Evolutionary conservation across 2,888 invertebrate species (phyloP), one percentile per base, ranked within the genome.

Genomic region (Stenchaetothrips biformis): DNA sequence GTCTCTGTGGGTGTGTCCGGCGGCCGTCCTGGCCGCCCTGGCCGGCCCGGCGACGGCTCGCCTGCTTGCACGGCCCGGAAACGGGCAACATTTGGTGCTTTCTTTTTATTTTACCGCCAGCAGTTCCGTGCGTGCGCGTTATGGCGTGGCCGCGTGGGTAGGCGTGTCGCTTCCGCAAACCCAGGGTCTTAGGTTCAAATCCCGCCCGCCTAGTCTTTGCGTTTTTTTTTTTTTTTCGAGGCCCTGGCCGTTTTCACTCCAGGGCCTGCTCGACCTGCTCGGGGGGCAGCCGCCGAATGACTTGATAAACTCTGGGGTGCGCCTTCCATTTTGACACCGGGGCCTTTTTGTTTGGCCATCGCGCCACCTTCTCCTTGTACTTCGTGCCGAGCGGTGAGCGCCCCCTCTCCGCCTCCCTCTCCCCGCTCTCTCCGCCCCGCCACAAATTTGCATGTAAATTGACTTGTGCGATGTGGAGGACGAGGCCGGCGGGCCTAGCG

Each of bases 371-470:
- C 25, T 11, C 67, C 67, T 25, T 13, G 16, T 37, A 37, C 37
- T 37, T 4, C 37, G 37, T 37, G 37, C 37, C 37, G 37, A 37
- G 59, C 59, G 16, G 13, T 13, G 59, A 18, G 18, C 18, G 59
- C 59, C 59, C 67, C 25, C 11, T 25, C 8, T 7, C 7, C 4
- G 7, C 7, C 67, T 25, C 67, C 25, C 11, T 21, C 67, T 67
- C n/a, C n/a, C 9, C 25, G 21, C 67, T 7, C 9, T 11, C 67
- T 2, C 59, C 59, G 13, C 67, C 25, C 67, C 67, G 25, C 67
- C 21, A 74, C 59, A 9, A 74, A 74, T 74, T 74, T 74, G 67
- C 67, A 74, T 74, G 67, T 74, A 74, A 74, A 74, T 74, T 74
- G 67, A 74, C 67, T 74, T 74, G 21, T 74, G 67, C 67, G 67